Evolutionary conservation across 2,888 invertebrate genomes (phyloP).

Genomic region (Leptinotarsa tumamoca): DNA sequence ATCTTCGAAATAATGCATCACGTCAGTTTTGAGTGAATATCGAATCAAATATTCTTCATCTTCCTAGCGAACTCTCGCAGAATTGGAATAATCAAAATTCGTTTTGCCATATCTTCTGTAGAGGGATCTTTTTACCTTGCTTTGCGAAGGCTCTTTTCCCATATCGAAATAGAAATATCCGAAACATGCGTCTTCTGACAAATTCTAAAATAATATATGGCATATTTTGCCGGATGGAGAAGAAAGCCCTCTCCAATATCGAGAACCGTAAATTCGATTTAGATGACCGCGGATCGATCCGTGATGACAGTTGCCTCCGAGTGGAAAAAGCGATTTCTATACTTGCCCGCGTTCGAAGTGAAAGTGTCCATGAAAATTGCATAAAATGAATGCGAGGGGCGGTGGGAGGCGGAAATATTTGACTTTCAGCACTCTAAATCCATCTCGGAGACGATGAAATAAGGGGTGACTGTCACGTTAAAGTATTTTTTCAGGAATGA

Average conservation of each 20-base stretch:
- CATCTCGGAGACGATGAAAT: no score
- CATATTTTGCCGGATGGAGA: constrained; percentile 54
- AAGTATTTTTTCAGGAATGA: no score
- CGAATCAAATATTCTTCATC: no score
- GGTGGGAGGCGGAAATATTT: neutral
- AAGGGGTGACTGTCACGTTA: no score
- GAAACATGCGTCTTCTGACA: constrained; percentile 62
- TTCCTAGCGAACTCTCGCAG: no score
- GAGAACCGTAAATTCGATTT: constrained; percentile 64
- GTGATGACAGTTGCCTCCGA: constrained; percentile 57
- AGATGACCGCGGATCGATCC: constrained; percentile 62
- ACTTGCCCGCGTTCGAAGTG: constrained; percentile 42
- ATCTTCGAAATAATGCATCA: no score
- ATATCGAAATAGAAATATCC: constrained; percentile 27
- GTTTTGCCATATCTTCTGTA: no score
- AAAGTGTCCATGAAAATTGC: constrained; percentile 43
- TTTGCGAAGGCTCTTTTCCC: neutral
- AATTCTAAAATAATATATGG: constrained; percentile 64
- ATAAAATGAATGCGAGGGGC: constrained; percentile 30
- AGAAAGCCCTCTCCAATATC: constrained; percentile 59
- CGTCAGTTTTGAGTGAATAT: no score
- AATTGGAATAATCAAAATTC: no score
- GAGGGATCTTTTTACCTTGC: no score
- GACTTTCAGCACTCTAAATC: no score
- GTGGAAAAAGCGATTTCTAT: constrained; percentile 58